Evolutionary conservation across 2,113 vertebrate species (phyloP).

Genomic region (Pluvialis apricaria): DNA sequence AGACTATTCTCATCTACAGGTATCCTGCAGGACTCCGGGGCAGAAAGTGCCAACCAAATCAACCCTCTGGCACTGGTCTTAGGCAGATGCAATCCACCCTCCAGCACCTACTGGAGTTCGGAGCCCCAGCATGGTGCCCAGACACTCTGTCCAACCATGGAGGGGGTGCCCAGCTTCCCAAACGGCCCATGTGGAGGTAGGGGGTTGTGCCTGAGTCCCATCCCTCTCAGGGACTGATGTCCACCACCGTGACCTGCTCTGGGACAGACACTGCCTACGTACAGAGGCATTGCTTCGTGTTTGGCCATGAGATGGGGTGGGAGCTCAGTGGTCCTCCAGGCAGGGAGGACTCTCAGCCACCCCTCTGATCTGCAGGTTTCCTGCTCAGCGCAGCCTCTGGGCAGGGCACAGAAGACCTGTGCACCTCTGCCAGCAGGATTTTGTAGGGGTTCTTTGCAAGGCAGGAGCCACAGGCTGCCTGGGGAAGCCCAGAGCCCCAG

Average conservation of each 20-base stretch:
- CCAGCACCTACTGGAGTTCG: neutral
- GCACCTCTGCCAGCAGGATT: neutral
- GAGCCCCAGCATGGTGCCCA: neutral
- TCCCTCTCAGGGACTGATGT: neutral
- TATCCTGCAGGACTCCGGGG: neutral
- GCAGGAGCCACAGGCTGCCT: neutral
- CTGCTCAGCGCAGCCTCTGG: rapidly evolving
- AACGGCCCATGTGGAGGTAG: neutral
- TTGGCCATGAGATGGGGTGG: constrained; percentile 42
- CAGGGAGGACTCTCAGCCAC: neutral
- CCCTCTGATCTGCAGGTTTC: neutral
- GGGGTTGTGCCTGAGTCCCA: neutral
- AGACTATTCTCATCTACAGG: too few species aligned
- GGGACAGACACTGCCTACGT: neutral
- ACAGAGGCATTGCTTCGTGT: neutral
- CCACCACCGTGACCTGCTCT: neutral
- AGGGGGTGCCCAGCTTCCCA: neutral
- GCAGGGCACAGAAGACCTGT: neutral
- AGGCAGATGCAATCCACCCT: neutral
- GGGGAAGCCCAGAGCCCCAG: neutral
- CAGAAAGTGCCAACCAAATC: neutral
- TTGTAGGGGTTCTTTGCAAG: neutral
- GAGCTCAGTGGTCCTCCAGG: constrained; percentile 13
- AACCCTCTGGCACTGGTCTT: neutral
- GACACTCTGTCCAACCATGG: neutral